These are phyloP conservation scores for Eretmochelys imbricata DNA, from an alignment of 2,113 vertebrate genomes.

Conservation along the genomic window DNA sequence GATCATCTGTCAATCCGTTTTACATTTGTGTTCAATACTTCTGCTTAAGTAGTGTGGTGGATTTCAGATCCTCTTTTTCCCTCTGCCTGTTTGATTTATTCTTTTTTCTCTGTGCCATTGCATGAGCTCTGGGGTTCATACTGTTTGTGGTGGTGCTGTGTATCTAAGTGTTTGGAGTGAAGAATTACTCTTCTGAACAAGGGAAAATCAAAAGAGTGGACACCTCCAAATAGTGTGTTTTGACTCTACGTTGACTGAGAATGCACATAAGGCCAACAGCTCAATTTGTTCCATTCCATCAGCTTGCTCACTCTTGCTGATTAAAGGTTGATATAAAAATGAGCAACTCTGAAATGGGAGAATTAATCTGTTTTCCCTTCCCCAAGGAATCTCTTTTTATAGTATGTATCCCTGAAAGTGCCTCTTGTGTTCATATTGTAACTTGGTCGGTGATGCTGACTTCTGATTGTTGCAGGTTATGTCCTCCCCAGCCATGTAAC, in stretches of 20 bases:
- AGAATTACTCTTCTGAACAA: constrained; percentile 43
- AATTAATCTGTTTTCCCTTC: not conserved
- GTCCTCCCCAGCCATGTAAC: constrained; percentile 98
- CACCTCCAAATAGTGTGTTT: constrained; percentile 45
- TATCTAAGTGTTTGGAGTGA: constrained; percentile 50
- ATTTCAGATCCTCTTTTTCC: constrained; percentile 34
- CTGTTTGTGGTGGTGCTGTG: constrained; percentile 27
- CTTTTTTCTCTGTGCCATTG: constrained; percentile 48
- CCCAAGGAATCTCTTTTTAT: not conserved
- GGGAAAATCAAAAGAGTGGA: constrained; percentile 50
- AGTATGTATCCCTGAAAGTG: not conserved
- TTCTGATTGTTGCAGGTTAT: constrained; percentile 86
- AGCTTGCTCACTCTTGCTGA: constrained; percentile 33
- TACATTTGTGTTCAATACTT: not conserved
- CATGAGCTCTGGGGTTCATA: not conserved
- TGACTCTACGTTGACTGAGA: constrained; percentile 44
- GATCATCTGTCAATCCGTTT: not conserved
- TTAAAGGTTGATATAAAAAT: not conserved
- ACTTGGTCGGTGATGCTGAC: constrained; percentile 12
- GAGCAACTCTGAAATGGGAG: not conserved
- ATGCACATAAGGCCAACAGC: constrained; percentile 37
- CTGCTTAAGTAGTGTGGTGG: not conserved
- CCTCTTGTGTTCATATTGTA: not conserved
- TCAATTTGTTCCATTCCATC: constrained; percentile 38
- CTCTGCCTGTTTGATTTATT: constrained; percentile 6